A percentile compares a stretch with the other conserved stretches of the same genome.
Evolutionary conservation across 2,797 vertebrate genomes (phyloP).

Genomic region (Myotis planiceps): DNA sequence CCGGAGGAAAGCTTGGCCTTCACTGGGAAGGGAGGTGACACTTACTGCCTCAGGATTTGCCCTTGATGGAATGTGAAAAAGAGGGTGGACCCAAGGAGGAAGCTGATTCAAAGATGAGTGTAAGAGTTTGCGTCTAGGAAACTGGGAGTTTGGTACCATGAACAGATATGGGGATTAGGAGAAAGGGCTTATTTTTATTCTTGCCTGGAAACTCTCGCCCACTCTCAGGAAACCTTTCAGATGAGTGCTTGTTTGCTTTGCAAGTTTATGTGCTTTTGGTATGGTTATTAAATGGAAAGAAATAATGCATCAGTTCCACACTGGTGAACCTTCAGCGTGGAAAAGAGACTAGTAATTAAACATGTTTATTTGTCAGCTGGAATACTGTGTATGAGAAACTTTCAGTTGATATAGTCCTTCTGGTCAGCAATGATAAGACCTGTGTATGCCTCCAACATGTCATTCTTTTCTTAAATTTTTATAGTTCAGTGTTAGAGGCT

Average conservation of each 20-base stretch:
- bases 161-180: background rate
- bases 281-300: conserved; percentile 28
- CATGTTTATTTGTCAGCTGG: background rate
- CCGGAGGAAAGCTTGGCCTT: background rate
- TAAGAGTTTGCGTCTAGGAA: conserved; percentile 23
- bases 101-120: conserved; percentile 15
- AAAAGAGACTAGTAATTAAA: conserved; percentile 36
- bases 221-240: background rate
- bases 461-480: conserved; percentile 40
- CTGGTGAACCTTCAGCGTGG: background rate
- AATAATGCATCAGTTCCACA: background rate
- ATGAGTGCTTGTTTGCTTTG: conserved; percentile 6
- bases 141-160: conserved; percentile 1
- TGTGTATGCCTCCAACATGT: background rate
- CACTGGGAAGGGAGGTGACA: background rate
- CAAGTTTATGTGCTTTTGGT: conserved; percentile 42
- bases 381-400: background rate
- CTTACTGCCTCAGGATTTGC: background rate
- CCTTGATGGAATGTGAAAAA: background rate
- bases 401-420: background rate
- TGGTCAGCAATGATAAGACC: background rate
- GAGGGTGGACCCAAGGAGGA: background rate
- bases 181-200: conserved; percentile 42
- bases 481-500: background rate
- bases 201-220: conserved; percentile 42